Evolutionary conservation across 2,113 vertebrate species (phyloP).

Genomic region (Passer montanus): DNA sequence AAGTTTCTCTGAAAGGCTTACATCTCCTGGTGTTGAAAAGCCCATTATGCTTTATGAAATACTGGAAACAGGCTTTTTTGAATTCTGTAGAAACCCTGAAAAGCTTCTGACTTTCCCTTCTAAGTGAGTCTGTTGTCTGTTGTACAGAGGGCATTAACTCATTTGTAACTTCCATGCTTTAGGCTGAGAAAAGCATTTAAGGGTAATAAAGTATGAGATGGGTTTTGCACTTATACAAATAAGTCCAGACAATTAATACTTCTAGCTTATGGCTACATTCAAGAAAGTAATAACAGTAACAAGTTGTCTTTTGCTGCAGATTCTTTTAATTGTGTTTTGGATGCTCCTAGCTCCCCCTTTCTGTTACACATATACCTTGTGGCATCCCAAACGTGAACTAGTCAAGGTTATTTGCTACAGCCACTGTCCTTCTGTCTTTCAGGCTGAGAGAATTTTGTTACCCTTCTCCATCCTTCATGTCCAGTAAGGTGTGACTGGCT

Average conservation of each 20-base stretch:
- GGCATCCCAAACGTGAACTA: not conserved
- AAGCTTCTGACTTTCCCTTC: not conserved
- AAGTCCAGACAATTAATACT: not conserved
- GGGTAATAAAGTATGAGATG: not conserved
- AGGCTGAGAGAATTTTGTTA: not conserved
- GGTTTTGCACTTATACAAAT: not conserved
- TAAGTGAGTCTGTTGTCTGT: not conserved
- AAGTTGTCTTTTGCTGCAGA: not conserved
- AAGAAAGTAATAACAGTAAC: not conserved
- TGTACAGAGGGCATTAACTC: not conserved
- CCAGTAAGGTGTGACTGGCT: not conserved
- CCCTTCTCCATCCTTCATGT: accelerated
- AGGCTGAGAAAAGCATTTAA: not conserved
- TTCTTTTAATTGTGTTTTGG: not conserved
- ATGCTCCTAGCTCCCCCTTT: not conserved
- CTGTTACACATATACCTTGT: not conserved
- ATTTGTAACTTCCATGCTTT: not conserved
- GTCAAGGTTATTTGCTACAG: not conserved
- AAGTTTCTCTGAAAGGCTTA: not conserved
- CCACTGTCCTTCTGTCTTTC: not conserved
- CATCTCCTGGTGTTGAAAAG: not conserved
- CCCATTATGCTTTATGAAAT: not conserved
- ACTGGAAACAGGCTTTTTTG: not conserved
- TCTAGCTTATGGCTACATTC: not conserved
- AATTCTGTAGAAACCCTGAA: not conserved